Conservation (phyloP, 2,797 vertebrate genomes). For the Lateolabrax maculatus region DNA sequence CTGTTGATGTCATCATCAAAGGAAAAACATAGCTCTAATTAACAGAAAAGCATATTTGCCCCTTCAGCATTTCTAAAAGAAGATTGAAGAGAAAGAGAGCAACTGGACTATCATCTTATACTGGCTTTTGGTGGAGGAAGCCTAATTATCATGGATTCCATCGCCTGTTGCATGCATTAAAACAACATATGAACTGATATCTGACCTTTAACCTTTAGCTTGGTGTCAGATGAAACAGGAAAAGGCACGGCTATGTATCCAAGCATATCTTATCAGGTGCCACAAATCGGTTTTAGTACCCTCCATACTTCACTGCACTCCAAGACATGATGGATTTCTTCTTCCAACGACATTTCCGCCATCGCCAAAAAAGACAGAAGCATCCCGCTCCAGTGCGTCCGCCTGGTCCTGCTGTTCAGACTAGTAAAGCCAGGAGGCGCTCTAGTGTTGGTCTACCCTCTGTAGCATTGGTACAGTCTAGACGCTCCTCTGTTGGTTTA, state of each 20-base stretch:
- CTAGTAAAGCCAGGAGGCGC: constrained; percentile 89
- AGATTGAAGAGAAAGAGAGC: background rate
- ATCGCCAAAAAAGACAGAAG: constrained; percentile 68
- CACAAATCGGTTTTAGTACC: background rate
- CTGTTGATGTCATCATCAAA: constrained; percentile 4
- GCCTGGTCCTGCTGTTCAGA: constrained; percentile 78
- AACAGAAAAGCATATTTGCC: constrained; percentile 41
- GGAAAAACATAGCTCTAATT: constrained; percentile 6
- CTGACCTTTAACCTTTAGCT: constrained; percentile 68
- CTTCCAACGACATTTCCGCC: constrained; percentile 89
- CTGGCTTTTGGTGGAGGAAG: background rate
- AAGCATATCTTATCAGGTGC: background rate
- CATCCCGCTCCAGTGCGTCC: constrained; percentile 39
- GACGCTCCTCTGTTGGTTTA: constrained; percentile 61
- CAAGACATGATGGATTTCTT: constrained; percentile 89
- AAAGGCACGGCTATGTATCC: background rate
- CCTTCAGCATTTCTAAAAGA: constrained; percentile 45
- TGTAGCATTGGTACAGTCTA: constrained; percentile 60
- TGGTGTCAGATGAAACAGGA: constrained; percentile 5
- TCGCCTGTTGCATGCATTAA: background rate
- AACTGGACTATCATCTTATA: constrained; percentile 13
- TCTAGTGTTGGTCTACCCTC: constrained; percentile 90
- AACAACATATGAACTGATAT: background rate
- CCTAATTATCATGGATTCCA: background rate
- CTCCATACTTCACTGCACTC: background rate